Conservation (phyloP, 2,888 invertebrate genomes). For the Thymelicus lineola region DNA sequence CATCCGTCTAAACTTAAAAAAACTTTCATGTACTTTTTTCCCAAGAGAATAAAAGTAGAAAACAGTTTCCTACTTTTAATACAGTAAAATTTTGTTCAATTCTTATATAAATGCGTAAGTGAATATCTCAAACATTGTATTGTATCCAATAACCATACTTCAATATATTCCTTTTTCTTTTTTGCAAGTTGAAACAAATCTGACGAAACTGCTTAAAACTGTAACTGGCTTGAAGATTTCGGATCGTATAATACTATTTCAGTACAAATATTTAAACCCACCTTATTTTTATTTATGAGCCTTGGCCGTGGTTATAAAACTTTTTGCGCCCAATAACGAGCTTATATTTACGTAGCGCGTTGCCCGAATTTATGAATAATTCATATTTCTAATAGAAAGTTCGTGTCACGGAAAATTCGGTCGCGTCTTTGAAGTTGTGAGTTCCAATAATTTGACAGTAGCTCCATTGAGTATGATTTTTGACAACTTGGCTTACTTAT, state of each 20-base stretch:
- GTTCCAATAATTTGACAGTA: slow-evolving; percentile 50
- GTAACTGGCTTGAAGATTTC: slow-evolving; percentile 12
- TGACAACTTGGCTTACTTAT: slow-evolving; percentile 14
- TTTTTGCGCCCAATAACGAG: slow-evolving; percentile 45
- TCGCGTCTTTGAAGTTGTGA: slow-evolving; percentile 50
- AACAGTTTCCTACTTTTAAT: too few relatives aligned
- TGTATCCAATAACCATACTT: too few relatives aligned
- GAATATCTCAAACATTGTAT: too few relatives aligned
- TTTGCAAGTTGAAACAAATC: neutral
- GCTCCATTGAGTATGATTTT: neutral
- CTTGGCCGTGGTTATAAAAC: slow-evolving; percentile 43
- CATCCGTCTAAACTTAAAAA: too few relatives aligned
- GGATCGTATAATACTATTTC: slow-evolving; percentile 20
- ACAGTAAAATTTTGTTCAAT: too few relatives aligned
- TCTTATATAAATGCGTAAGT: too few relatives aligned
- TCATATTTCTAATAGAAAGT: slow-evolving; percentile 60
- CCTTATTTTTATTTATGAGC: slow-evolving; percentile 42
- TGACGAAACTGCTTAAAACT: slow-evolving; percentile 4
- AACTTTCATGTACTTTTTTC: too few relatives aligned
- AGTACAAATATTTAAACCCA: slow-evolving; percentile 25
- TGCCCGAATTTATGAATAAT: slow-evolving; percentile 59
- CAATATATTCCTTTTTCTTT: too few relatives aligned
- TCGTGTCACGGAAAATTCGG: slow-evolving; percentile 58
- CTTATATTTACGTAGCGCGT: slow-evolving; percentile 50
- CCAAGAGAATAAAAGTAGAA: too few relatives aligned